phyloP scores from a whole-genome alignment of 1,140 invertebrate genomes.

The Mycetomoellerius zeteki region DNA sequence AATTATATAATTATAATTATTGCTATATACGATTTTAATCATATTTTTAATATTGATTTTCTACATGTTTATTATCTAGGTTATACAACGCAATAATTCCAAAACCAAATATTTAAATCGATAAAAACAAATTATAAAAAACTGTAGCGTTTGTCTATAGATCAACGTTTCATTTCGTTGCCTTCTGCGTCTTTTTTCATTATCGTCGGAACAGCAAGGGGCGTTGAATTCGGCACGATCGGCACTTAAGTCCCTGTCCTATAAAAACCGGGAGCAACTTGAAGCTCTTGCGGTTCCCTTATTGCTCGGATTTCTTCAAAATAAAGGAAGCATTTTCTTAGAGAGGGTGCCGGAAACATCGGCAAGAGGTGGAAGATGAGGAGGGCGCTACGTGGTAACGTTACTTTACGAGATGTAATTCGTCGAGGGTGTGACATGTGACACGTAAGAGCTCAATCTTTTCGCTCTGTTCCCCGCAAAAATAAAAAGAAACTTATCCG shows the following conservation, averaged over 20 bases:
- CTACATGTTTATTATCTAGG: neutral
- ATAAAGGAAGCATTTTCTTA: slow-evolving; percentile 46
- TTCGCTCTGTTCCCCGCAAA: slow-evolving; percentile 18
- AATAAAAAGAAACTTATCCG: slow-evolving; percentile 20
- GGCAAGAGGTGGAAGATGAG: neutral
- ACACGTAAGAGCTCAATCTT: slow-evolving; percentile 62
- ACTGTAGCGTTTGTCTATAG: slow-evolving; percentile 5
- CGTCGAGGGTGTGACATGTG: slow-evolving; percentile 55
- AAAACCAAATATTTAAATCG: slow-evolving; percentile 5
- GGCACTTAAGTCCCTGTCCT: slow-evolving; percentile 40
- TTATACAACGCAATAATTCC: neutral
- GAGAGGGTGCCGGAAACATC: slow-evolving; percentile 20
- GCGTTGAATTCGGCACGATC: slow-evolving; percentile 30
- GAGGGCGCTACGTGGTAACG: slow-evolving; percentile 21
- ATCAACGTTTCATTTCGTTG: slow-evolving; percentile 36
- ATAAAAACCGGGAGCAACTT: slow-evolving; percentile 34
- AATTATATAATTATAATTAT: neutral
- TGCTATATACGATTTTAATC: neutral
- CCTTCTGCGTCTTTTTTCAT: slow-evolving; percentile 37
- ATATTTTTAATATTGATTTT: neutral
- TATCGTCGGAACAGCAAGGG: slow-evolving; percentile 16
- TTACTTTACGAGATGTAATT: slow-evolving; percentile 64
- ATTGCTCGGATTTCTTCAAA: slow-evolving; percentile 43
- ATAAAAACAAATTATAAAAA: slow-evolving; percentile 8
- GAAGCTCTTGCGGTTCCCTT: slow-evolving; percentile 34